A percentile compares a stretch with the other conserved stretches of the same genome.
These are phyloP conservation scores for Synodontis membranacea DNA, from an alignment of 2,113 vertebrate species.

Conservation along the genomic window DNA sequence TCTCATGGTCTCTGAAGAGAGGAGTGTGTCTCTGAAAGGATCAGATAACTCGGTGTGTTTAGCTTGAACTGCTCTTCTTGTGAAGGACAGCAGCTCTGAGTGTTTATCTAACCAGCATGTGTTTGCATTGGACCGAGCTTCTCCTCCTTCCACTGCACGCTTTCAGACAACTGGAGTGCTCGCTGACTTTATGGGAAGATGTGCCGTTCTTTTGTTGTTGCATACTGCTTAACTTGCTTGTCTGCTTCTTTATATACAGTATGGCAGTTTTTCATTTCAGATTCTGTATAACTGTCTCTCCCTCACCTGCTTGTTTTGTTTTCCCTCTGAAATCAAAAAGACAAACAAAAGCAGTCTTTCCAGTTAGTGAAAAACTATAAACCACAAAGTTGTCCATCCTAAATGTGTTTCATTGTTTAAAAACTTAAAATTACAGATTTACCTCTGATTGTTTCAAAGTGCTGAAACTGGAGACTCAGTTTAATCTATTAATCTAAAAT, in stretches of 20 bases:
- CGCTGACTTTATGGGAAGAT: not conserved
- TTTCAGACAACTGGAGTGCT: slow-evolving; percentile 37
- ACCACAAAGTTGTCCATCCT: not conserved
- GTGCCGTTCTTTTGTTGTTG: slow-evolving; percentile 2
- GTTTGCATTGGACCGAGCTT: slow-evolving; percentile 40
- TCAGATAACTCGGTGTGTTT: slow-evolving; percentile 51
- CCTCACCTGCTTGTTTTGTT: not conserved
- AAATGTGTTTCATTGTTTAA: too few relatives aligned
- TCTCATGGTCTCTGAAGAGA: slow-evolving; percentile 40
- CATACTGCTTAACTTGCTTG: not conserved
- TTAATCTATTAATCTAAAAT: not conserved
- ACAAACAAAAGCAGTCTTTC: not conserved
- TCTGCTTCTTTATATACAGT: not conserved
- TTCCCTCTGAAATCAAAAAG: not conserved
- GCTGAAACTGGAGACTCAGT: not conserved
- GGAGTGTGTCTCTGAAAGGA: slow-evolving; percentile 43
- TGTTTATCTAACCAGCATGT: slow-evolving; percentile 46
- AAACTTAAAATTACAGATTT: too few relatives aligned
- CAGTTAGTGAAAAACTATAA: not conserved
- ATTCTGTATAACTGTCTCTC: not conserved
- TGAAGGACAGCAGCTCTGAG: slow-evolving; percentile 30
- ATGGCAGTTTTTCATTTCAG: not conserved
- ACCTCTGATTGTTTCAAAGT: not conserved
- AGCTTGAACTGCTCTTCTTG: slow-evolving; percentile 29
- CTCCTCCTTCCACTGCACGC: slow-evolving; percentile 13